phyloP scores from a whole-genome alignment of 2,797 vertebrate genomes.

The Syngnathus rostellatus region DNA sequence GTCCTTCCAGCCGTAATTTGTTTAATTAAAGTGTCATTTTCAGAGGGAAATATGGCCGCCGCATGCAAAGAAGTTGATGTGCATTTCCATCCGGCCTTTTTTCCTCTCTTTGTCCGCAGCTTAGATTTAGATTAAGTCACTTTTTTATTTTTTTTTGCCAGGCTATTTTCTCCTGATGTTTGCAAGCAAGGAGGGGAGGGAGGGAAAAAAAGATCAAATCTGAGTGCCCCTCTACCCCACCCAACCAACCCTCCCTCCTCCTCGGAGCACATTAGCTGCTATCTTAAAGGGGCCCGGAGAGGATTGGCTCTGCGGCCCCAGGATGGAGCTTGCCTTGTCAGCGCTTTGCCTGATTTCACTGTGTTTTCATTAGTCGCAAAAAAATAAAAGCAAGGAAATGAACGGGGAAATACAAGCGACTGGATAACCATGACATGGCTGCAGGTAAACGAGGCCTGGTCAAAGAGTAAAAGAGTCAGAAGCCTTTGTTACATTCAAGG shows the following conservation, averaged over 20 bases:
- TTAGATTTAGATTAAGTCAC: slow-evolving; percentile 68
- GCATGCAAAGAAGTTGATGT: slow-evolving; percentile 69
- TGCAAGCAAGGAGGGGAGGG: slow-evolving; percentile 27
- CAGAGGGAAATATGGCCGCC: slow-evolving; percentile 63
- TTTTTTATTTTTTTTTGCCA: slow-evolving; percentile 17
- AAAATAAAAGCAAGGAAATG: slow-evolving; percentile 45
- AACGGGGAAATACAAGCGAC: slow-evolving; percentile 4
- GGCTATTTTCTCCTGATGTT: slow-evolving; percentile 14
- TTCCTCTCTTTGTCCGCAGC: slow-evolving; percentile 43
- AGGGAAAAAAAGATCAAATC: slow-evolving; percentile 52
- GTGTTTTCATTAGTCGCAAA: slow-evolving; percentile 64
- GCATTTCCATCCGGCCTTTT: slow-evolving; percentile 18
- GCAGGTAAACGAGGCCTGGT: neutral
- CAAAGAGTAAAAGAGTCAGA: neutral
- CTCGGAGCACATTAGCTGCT: slow-evolving; percentile 29
- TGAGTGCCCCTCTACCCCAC: slow-evolving; percentile 19
- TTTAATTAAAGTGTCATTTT: slow-evolving; percentile 83
- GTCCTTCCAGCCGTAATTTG: slow-evolving; percentile 75
- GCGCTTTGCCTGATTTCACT: slow-evolving; percentile 71
- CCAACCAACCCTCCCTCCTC: neutral
- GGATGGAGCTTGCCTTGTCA: slow-evolving; percentile 63
- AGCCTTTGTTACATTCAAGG: neutral
- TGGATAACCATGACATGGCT: neutral
- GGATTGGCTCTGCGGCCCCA: slow-evolving; percentile 67
- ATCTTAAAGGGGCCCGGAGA: slow-evolving; percentile 69